These are phyloP conservation scores for Epicampocera succincta DNA, from an alignment of 2,888 invertebrate species.

Conservation along the genomic window DNA sequence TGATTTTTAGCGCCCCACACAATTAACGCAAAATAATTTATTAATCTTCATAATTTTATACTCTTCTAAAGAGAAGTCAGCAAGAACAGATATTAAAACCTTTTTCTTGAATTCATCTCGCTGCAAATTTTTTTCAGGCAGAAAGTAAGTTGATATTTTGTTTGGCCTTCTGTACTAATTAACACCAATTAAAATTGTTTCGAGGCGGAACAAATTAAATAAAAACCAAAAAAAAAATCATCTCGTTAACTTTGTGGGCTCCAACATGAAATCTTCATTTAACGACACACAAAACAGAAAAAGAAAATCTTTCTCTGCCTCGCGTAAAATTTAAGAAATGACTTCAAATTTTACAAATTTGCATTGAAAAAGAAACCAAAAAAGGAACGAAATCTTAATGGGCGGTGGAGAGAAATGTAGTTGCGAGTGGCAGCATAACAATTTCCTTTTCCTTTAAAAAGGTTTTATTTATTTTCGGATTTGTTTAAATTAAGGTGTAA, in stretches of 20 bases:
- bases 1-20: too few relatives aligned
- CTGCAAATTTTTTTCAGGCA: slow-evolving; percentile 8
- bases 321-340: slow-evolving; percentile 18
- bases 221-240: not conserved
- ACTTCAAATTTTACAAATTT: slow-evolving; percentile 47
- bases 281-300: slow-evolving; percentile 23
- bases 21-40: too few relatives aligned
- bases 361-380: slow-evolving; percentile 21
- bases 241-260: not conserved
- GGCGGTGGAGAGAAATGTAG: slow-evolving; percentile 13
- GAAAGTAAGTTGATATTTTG: slow-evolving; percentile 32
- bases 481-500: not conserved
- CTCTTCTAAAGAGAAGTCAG: not conserved
- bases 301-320: slow-evolving; percentile 2
- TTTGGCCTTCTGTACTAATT: slow-evolving; percentile 48
- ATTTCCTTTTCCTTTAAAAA: slow-evolving; percentile 64
- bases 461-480: slow-evolving; percentile 14
- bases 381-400: slow-evolving; percentile 17
- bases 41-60: slow-evolving; percentile 37
- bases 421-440: slow-evolving; percentile 35
- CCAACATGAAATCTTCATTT: slow-evolving; percentile 26
- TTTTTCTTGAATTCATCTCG: not conserved
- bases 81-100: slow-evolving; percentile 1
- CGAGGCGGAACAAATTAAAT: not conserved
- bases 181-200: slow-evolving; percentile 64